Evolutionary conservation across 30 jellyfish, hydroid and myxozoan genomes (phyloP).

Genomic region (Pseudorhiza aurosa): DNA sequence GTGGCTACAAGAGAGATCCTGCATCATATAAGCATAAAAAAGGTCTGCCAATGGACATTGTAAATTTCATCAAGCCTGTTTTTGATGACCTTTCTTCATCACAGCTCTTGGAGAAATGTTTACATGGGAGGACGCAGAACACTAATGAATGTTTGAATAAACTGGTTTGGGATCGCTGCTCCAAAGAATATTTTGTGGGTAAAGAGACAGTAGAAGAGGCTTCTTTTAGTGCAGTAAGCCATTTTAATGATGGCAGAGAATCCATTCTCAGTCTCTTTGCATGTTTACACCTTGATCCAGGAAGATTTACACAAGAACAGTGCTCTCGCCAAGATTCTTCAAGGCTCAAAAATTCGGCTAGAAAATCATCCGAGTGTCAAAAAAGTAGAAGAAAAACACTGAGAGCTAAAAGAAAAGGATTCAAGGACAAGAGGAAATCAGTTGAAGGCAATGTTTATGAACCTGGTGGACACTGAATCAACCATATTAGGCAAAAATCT

Average conservation of each 20-base stretch:
- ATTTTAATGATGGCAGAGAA: slow-evolving; percentile 10
- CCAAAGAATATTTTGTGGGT: background rate
- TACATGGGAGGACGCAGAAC: slow-evolving; percentile 2
- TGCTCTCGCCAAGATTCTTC: background rate
- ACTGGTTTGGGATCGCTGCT: slow-evolving; percentile 9
- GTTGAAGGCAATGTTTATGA: slow-evolving; percentile 2
- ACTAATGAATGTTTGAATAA: background rate
- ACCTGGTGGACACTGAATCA: slow-evolving; percentile 5
- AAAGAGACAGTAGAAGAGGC: slow-evolving; percentile 13
- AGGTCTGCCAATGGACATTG: background rate
- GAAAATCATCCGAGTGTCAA: background rate
- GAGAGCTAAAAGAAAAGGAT: slow-evolving; percentile 2
- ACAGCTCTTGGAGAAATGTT: background rate
- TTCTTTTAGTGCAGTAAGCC: background rate
- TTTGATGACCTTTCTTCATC: background rate
- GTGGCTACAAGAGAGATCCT: slow-evolving; percentile 20
- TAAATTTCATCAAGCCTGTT: background rate
- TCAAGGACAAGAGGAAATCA: background rate
- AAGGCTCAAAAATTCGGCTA: background rate
- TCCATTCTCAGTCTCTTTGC: background rate
- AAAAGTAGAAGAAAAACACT: background rate
- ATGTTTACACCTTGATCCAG: background rate
- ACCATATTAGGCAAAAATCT: background rate
- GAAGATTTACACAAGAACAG: background rate
- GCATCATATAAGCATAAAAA: background rate